These are phyloP conservation scores for Stenopsyche tienmushanensis DNA, from an alignment of 1,140 invertebrate species.

Conservation along the genomic window DNA sequence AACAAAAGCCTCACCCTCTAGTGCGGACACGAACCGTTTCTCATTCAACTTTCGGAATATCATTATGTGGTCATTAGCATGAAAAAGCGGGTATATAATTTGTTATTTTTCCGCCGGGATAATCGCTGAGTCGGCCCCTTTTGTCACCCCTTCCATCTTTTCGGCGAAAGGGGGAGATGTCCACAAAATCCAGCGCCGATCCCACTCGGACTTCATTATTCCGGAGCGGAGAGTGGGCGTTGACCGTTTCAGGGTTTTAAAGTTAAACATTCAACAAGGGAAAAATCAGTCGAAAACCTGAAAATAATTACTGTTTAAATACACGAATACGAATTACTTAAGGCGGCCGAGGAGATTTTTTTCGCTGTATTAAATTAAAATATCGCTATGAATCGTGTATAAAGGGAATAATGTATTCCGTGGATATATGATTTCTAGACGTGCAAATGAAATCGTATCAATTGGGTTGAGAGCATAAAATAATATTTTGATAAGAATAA, in stretches of 20 bases:
- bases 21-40: neutral
- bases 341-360: too few relatives aligned
- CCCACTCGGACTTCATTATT: conserved; percentile 1
- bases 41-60: conserved; percentile 19
- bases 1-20: neutral
- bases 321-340: neutral
- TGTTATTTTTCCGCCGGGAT: conserved; percentile 13
- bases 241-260: neutral
- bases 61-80: conserved; percentile 24
- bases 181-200: neutral
- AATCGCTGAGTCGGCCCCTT: neutral
- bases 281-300: neutral
- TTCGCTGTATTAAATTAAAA: too few relatives aligned
- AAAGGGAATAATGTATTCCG: too few relatives aligned
- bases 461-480: too few relatives aligned
- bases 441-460: too few relatives aligned
- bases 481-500: too few relatives aligned
- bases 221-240: neutral
- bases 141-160: neutral
- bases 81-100: conserved; percentile 18
- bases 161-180: neutral
- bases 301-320: neutral
- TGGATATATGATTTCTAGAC: too few relatives aligned
- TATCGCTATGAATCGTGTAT: too few relatives aligned
- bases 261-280: neutral